Base-by-base conservation (phyloP, 2,797 vertebrate genomes). In the Erithacus rubecula region DNA sequence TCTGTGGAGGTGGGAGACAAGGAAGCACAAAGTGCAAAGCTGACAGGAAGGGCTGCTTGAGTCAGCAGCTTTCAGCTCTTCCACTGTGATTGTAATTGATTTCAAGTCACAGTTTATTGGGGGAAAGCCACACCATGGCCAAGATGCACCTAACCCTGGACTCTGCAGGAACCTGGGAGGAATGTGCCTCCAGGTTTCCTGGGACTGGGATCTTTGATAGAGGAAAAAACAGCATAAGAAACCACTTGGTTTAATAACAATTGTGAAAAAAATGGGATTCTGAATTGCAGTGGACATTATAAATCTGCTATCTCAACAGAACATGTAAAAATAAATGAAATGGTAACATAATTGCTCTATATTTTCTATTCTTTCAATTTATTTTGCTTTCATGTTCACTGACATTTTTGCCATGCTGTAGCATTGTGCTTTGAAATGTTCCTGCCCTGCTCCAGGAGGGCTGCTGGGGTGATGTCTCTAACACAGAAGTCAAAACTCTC, bases 31-130 rank as follows among this genome's bases (percentile, higher is more conserved):
- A 93, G 56, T 14, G 39, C 74, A 88, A 68, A 90, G 85, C 65
- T 47, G 64, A 30, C 39, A 87, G 64, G 69, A 94, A 82, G 47
- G 51, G 20, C 22, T 82, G 60, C 69, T 70, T 76, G 71, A 92
- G 90, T 96, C 96, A 96, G 93, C 91, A 96, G 8, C 47, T 90
- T 94, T 64, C 36, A 55, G 55, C 72, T 83, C 52, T 70, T 96
- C 70, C 69, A 30, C 32, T 60, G 68, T 56, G 86, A 92, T 70
- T 83, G 71, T 32, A 94, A 95, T 78, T 90, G 94, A 97, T 96
- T 96, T 93, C 83, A 95, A 95, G 82, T 56, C 87, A 76, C 70
- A 77, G 29, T 23, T 94, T 76, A 76, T 70, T 53, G 46, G 49
- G 59, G 77, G 44, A 91, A 83, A 93, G 56, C 22, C 71, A 81